Percentiles rank a stretch among this genome's conserved stretches.
Conservation (phyloP, 2,113 vertebrate genomes). For the Hiodon tergisus region DNA sequence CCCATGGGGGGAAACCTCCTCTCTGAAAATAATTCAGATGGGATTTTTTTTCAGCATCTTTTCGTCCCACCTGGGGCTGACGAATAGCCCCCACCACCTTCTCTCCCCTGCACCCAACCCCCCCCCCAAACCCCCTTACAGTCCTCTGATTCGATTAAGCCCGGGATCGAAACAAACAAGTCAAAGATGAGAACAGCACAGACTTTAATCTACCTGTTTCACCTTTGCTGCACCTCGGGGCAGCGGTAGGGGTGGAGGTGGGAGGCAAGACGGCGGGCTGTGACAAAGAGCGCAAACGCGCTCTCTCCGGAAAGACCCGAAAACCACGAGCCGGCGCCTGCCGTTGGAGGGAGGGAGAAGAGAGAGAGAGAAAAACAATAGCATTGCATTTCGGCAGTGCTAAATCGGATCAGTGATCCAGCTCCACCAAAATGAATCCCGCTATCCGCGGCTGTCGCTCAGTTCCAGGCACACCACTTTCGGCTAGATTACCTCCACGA, state of each 20-base stretch:
- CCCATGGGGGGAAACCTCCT: conserved; percentile 48
- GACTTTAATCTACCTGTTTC: conserved; percentile 32
- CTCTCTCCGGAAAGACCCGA: background rate
- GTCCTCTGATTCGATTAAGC: conserved; percentile 46
- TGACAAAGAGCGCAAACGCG: background rate
- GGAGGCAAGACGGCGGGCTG: background rate
- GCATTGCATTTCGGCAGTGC: background rate
- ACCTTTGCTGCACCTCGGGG: conserved; percentile 40
- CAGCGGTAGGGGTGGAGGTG: background rate
- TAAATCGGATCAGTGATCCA: conserved; percentile 66
- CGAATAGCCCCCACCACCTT: conserved; percentile 36
- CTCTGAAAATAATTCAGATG: conserved; percentile 67
- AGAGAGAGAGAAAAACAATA: conserved; percentile 2
- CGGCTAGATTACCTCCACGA: conserved; percentile 79
- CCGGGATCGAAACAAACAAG: conserved; percentile 58
- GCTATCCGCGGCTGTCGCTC: conserved; percentile 70
- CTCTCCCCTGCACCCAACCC: conserved; percentile 20
- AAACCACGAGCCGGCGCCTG: background rate
- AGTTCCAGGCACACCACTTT: conserved; percentile 75
- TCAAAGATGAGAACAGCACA: conserved; percentile 28
- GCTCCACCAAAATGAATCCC: conserved; percentile 73
- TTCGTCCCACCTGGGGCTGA: conserved; percentile 53
- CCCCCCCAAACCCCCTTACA: conserved; percentile 13
- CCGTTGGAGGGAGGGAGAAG: background rate
- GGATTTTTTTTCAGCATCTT: conserved; percentile 53